Conservation (phyloP, 2,797 vertebrate genomes). For the Pachyuromys duprasi region DNA sequence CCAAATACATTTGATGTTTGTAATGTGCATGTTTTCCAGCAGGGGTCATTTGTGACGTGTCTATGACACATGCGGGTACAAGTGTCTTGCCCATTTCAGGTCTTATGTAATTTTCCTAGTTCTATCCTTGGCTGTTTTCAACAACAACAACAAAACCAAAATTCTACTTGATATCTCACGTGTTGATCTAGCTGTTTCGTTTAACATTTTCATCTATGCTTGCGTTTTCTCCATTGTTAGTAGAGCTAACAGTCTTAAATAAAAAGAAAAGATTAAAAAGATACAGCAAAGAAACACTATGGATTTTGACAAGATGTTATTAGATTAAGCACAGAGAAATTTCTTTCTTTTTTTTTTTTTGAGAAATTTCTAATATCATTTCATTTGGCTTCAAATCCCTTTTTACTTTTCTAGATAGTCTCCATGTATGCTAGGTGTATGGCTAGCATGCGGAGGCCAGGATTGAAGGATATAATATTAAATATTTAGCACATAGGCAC, state of each 20-base stretch:
- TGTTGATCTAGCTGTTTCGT: not conserved
- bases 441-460: not conserved
- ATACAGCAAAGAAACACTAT: not conserved
- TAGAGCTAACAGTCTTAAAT: not conserved
- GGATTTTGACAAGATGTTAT: not conserved
- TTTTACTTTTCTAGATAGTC: not conserved
- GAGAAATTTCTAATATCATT: not conserved
- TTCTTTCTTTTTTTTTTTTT: too few species aligned
- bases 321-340: not conserved
- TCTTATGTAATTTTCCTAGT: not conserved
- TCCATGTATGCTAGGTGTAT: not conserved
- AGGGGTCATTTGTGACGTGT: not conserved
- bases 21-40: not conserved
- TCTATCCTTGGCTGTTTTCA: not conserved
- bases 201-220: not conserved
- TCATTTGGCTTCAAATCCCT: not conserved
- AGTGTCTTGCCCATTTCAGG: too few species aligned
- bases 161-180: not conserved
- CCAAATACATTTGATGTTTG: not conserved
- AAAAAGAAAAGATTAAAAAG: not conserved
- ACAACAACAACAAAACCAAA: too few species aligned
- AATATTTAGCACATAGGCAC: not conserved
- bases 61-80: not conserved
- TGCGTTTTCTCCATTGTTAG: not conserved
- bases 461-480: fast-evolving